Base-by-base conservation (phyloP, 2,888 invertebrate genomes). In the Meganola albula region DNA sequence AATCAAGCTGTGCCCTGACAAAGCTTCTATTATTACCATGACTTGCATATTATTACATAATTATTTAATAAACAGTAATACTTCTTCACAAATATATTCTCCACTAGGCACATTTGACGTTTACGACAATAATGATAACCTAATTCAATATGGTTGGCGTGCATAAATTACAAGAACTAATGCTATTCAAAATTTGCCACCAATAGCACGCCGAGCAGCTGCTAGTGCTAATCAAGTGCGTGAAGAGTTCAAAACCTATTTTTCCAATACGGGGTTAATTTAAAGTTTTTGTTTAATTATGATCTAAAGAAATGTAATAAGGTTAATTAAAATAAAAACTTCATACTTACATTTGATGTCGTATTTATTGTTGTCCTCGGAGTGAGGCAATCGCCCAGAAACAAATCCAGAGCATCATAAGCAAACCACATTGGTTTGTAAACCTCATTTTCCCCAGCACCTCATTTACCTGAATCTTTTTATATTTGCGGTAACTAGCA, bases 361-460 rank as follows among this genome's bases (percentile, higher is more conserved):
- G 39, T 39, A 10, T 39, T 39, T 31, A 39, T 39, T 31, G 25
- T 13, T 27, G 12, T 24, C 31, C 27, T 39, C 22, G 25, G 32
- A 28, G 27, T 35, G 12, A 35, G 28, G 3, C 24, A 13, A 20
- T 39, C 24, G 24, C 23, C 24, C 11, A 41, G 40, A 34, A 50
- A 50, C 21, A 22, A 23, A 27, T 42, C 41, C 32, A 52, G 37
- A 20, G 24, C 28, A 11, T 43, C 48, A 31, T 40, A 50, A 10
- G 46, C 48, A 33, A 50, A 46, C 45, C 53, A 48, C 37, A 37
- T 31, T 18, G 53, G 45, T 24, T 42, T 48, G 36, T 43, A 44
- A 13, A 48, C 35, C 23, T 50, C 41, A 30, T 35, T 32, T 24
- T 28, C 37, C 1, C 38, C 40, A 26, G 49, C 41, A 40, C 45